phyloP scores from a whole-genome alignment of 1,140 invertebrate species.

The Steinernema khuongi region DNA sequence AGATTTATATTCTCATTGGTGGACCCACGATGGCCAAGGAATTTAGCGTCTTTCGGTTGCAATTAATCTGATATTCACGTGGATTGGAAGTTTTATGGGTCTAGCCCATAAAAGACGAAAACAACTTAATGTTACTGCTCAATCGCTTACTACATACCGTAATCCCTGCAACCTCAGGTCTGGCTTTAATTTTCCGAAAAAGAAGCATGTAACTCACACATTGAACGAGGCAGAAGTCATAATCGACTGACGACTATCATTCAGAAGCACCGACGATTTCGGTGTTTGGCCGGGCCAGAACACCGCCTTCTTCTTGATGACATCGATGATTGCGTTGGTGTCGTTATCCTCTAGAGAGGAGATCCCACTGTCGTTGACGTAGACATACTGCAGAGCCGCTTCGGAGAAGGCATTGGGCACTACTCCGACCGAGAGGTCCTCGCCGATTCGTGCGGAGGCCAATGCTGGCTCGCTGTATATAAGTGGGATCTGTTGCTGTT shows the following conservation, averaged over 20 bases:
- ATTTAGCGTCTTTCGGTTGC: slow-evolving; percentile 18
- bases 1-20: not conserved
- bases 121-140: too few relatives aligned
- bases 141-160: too few relatives aligned
- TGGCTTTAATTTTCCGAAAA: not conserved
- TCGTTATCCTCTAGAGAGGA: slow-evolving; percentile 28
- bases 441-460: slow-evolving; percentile 24
- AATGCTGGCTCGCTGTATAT: slow-evolving; percentile 32
- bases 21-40: not conserved
- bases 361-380: slow-evolving; percentile 29
- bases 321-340: not conserved
- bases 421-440: slow-evolving; percentile 13
- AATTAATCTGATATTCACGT: too few relatives aligned
- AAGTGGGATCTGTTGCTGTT: slow-evolving; percentile 22
- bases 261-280: slow-evolving; percentile 18
- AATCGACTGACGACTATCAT: not conserved
- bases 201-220: slow-evolving; percentile 19
- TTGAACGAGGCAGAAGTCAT: slow-evolving; percentile 10
- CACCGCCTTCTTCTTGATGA: not conserved
- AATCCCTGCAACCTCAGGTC: not conserved
- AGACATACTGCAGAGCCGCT: slow-evolving; percentile 22
- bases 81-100: too few relatives aligned
- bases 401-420: slow-evolving; percentile 15
- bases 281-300: slow-evolving; percentile 20
- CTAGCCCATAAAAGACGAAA: too few relatives aligned